Base-by-base conservation (phyloP, 2,888 invertebrate species). In the Tetragonula carbonaria region DNA sequence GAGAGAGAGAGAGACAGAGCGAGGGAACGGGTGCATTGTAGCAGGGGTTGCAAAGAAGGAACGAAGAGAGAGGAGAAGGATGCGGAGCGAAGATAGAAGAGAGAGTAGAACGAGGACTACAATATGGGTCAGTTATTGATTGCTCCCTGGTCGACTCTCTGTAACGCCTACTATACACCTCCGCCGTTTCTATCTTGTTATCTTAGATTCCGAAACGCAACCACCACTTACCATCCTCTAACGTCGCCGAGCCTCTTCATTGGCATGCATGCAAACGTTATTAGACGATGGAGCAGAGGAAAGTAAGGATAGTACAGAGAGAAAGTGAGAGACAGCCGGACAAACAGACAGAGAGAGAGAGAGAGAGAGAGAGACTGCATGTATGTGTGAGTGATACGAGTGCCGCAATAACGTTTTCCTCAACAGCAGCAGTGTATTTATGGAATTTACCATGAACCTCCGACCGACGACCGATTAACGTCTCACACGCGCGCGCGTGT, bases 71-170 rank as follows among this genome's bases (percentile, higher is more conserved):
- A 65, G 79, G 71, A 82, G 80, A 73, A 85, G 75, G 74, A 77
- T 63, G 45, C 74, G 63, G 79, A 67, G 59, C 50, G 65, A 79
- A 80, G 84, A 86, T 80, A 85, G 79, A 83, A 53, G 85, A 87
- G 89, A 82, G 89, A 85, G 87, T 86, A 85, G 87, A 89, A 87
- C 88, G 90, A 90, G 88, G 87, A 90, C 88, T 90, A 89, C 92
- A 92, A 94, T 93, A 93, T 93, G 93, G 93, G 93, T 93, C 93
- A 93, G 92, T 91, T 93, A 93, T 93, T 92, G 93, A 93, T 93
- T 93, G 91, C 91, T 91, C 90, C 90, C 91, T 91, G 89, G 90
- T 91, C 90, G 90, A 91, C 84, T 91, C 88, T 90, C 90, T 91
- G 92, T 93, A 93, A 93, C 92, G 91, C 92, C 91, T 92, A 92